A percentile compares a stretch with the other conserved stretches of the same genome.
These are phyloP conservation scores for Leptinotarsa defecta DNA, from an alignment of 1,140 invertebrate species.

Conservation along the genomic window DNA sequence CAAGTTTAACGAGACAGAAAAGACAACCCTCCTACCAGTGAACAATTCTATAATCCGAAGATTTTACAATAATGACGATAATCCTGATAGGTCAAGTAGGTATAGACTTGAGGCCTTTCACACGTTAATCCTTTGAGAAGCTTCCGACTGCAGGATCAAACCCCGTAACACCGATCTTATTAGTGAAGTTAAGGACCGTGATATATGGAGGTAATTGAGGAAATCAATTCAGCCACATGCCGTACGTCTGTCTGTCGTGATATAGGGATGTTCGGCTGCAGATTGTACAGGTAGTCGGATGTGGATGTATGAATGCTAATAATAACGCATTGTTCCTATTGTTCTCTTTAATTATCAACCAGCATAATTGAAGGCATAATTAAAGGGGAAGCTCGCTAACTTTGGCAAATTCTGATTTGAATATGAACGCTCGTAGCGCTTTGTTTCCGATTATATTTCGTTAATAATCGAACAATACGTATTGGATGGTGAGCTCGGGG, in stretches of 20 bases:
- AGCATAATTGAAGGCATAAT: slow-evolving; percentile 18
- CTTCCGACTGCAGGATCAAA: neutral
- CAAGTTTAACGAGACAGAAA: too few relatives aligned
- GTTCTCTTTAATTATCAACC: slow-evolving; percentile 21
- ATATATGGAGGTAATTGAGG: slow-evolving; percentile 19
- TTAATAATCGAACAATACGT: slow-evolving; percentile 11
- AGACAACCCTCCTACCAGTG: too few relatives aligned
- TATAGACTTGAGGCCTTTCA: neutral
- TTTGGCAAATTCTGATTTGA: slow-evolving; percentile 12
- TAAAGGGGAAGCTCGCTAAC: slow-evolving; percentile 19
- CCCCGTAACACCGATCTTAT: slow-evolving; percentile 7
- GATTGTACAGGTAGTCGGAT: slow-evolving; percentile 16
- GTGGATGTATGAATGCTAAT: slow-evolving; percentile 4
- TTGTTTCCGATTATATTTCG: slow-evolving; percentile 19
- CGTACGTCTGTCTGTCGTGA: slow-evolving; percentile 16
- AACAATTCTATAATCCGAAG: neutral
- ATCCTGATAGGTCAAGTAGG: neutral
- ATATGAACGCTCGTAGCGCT: slow-evolving; percentile 1
- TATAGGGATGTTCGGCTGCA: slow-evolving; percentile 15
- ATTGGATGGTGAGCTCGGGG: neutral
- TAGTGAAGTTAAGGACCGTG: slow-evolving; percentile 16
- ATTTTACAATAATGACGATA: slow-evolving; percentile 1
- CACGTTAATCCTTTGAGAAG: neutral
- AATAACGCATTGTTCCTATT: slow-evolving; percentile 24
- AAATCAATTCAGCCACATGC: slow-evolving; percentile 15